A percentile compares a stretch with the other conserved stretches of the same genome.
phyloP scores from a whole-genome alignment of 2,888 invertebrate species.

The Tetranychus truncatus region DNA sequence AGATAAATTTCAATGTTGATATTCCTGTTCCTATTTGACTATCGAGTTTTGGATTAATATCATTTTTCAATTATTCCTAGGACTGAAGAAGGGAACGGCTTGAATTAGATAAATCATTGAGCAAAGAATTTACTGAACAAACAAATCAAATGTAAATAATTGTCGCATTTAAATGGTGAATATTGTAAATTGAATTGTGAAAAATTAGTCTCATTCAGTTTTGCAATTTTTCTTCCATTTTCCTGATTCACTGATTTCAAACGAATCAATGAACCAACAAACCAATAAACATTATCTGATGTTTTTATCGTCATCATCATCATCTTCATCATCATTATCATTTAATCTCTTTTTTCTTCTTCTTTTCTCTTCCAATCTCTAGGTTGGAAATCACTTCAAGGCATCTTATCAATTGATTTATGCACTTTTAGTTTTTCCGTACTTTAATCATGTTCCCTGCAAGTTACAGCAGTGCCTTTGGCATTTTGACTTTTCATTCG shows the following conservation, averaged over 20 bases:
- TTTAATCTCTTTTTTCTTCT: neutral
- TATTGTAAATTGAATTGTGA: too few species aligned
- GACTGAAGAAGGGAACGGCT: too few species aligned
- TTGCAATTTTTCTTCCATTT: too few species aligned
- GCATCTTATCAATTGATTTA: neutral
- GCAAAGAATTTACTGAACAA: too few species aligned
- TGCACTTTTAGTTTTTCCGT: neutral
- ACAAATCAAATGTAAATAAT: too few species aligned
- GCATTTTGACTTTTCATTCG: neutral
- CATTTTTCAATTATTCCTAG: too few species aligned
- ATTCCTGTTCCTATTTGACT: too few species aligned
- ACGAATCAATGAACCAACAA: neutral
- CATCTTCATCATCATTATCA: conserved; percentile 1
- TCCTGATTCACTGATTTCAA: neutral
- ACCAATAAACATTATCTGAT: neutral
- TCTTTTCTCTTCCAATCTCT: neutral
- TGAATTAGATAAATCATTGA: too few species aligned
- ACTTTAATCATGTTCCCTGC: neutral
- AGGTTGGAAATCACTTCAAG: neutral
- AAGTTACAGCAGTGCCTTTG: neutral
- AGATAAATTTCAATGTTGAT: too few species aligned
- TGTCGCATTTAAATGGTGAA: too few species aligned
- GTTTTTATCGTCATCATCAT: neutral
- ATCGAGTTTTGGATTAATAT: too few species aligned
- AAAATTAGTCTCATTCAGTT: too few species aligned